Base-by-base conservation (phyloP, 2,888 invertebrate species). In the Unio pictorum region DNA sequence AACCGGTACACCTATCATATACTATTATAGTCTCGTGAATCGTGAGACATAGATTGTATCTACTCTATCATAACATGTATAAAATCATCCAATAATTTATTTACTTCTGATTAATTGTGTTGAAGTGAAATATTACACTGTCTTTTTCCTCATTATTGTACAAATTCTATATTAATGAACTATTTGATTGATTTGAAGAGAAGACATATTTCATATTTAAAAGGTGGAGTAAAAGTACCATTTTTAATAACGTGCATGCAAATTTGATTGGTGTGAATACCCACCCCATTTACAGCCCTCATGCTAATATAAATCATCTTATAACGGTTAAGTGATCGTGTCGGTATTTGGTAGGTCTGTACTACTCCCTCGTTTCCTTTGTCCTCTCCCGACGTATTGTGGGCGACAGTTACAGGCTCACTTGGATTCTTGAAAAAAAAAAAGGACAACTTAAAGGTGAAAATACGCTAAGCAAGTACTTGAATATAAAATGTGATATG, bases 251-350 rank as follows among this genome's bases (percentile, higher is more conserved):
- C 5, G 20, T 61, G 11, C 18, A 34, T 34, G 7, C 4, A 34
- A 34, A 34, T 34, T 6, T 34, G 34, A 54, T 18, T 34, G 34
- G 1, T 34, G 1, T 61, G 23, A 67, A 54, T 2, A 26, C 62
- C 62, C 69, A 79, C 78, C 66, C 64, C 64, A 63, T 79, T 79
- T n/a, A 65, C 61, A 6, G 74, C 76, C 71, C 69, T 72, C 60
- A 79, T 68, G 56, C 68, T 71, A 28, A 79, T 68, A 55, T 59
- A 79, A 4, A 79, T 57, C 54, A 55, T 59, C n/a, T 58, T 65
- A 26, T 66, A 59, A 28, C 30, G 61, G 4, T 66, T 63, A 20
- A 75, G 64, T 3, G 64, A 62, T 45, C 65, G 61, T 23, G 78
- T 73, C 1, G 26, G 34, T 20, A 78, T 26, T 64, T 63, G 58